A percentile compares a stretch with the other conserved stretches of the same genome.
These are phyloP conservation scores for Ardeotis arabs DNA, from an alignment of 2,113 vertebrate species.

Conservation along the genomic window DNA sequence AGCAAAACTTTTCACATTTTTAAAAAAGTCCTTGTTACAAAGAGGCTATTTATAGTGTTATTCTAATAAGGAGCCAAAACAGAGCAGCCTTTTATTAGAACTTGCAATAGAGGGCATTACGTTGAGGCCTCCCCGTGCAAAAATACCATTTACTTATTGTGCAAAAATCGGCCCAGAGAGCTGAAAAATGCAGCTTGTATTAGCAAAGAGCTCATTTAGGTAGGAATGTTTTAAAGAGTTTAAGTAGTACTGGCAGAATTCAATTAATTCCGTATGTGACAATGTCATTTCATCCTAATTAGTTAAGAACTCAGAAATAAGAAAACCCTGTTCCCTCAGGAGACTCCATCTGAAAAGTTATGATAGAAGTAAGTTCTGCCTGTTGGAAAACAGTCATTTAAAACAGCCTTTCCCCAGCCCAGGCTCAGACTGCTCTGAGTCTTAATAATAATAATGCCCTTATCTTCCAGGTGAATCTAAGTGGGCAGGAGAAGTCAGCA, in stretches of 20 bases:
- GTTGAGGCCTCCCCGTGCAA: neutral
- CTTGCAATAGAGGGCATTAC: neutral
- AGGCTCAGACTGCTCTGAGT: neutral
- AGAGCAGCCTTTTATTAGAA: slow-evolving; percentile 64
- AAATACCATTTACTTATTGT: slow-evolving; percentile 21
- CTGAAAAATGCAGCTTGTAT: neutral
- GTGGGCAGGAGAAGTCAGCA: neutral
- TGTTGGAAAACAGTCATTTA: neutral
- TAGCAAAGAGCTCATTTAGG: slow-evolving; percentile 25
- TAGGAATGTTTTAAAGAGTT: slow-evolving; percentile 47
- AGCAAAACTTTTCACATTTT: slow-evolving; percentile 9
- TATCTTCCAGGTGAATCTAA: neutral
- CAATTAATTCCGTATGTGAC: slow-evolving; percentile 17
- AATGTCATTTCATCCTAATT: slow-evolving; percentile 40
- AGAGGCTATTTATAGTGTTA: slow-evolving; percentile 55
- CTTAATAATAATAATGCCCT: neutral
- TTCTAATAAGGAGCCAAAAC: slow-evolving; percentile 37
- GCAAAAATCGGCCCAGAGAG: neutral
- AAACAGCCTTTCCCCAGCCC: neutral
- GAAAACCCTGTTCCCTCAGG: neutral
- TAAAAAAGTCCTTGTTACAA: slow-evolving; percentile 24
- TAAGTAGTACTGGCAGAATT: slow-evolving; percentile 6
- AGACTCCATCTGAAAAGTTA: neutral
- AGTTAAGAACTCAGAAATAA: neutral
- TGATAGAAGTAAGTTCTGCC: neutral